phyloP scores from a whole-genome alignment of 2,113 vertebrate genomes.

The Solenodon paradoxus region DNA sequence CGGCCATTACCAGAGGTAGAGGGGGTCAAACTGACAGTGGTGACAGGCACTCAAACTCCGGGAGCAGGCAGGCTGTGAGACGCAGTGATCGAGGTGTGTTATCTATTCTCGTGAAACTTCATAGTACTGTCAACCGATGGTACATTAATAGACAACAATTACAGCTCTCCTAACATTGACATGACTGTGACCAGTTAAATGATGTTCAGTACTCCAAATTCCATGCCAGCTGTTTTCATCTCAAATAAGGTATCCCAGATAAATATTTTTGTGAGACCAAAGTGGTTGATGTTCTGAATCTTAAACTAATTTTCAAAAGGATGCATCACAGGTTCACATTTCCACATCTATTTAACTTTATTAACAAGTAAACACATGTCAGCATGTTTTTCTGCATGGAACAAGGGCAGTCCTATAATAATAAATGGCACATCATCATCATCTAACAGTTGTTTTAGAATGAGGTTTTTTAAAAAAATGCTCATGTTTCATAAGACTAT shows the following conservation, averaged over 20 bases:
- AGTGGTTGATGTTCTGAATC: neutral
- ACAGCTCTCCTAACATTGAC: neutral
- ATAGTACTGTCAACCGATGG: too few species aligned
- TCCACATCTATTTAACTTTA: slow-evolving; percentile 60
- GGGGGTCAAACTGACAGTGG: too few species aligned
- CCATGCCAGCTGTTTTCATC: neutral
- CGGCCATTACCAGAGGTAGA: too few species aligned
- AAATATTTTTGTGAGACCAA: neutral
- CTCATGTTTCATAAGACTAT: slow-evolving; percentile 30
- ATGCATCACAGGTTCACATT: slow-evolving; percentile 41
- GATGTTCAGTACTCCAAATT: neutral
- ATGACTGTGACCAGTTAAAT: neutral
- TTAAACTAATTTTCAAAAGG: slow-evolving; percentile 48
- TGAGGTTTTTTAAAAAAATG: slow-evolving; percentile 19
- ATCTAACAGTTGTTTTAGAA: slow-evolving; percentile 45
- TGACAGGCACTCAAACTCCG: too few species aligned
- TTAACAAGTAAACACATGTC: slow-evolving; percentile 61
- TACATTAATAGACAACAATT: too few species aligned
- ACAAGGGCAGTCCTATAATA: slow-evolving; percentile 36
- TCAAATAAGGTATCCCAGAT: neutral
- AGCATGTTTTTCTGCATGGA: slow-evolving; percentile 47
- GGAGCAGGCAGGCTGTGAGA: too few species aligned
- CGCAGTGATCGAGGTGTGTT: too few species aligned
- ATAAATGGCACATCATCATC: slow-evolving; percentile 19
- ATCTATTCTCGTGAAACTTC: too few species aligned